Base-by-base conservation (phyloP, 2,113 vertebrate species). In the Bos javanicus region DNA sequence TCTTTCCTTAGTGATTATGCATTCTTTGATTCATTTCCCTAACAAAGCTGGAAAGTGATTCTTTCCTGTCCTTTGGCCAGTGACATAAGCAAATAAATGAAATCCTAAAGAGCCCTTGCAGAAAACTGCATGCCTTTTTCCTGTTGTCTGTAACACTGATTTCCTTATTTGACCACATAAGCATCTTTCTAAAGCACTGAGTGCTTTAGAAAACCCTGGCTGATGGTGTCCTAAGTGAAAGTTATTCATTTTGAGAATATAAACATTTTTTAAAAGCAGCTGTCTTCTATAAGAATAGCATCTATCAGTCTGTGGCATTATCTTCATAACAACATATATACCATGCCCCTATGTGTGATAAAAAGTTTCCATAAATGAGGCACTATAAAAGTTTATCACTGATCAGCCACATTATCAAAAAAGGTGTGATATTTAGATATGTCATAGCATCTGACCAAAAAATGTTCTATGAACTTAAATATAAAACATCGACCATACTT, bases 401-500 rank as follows among this genome's bases (percentile, higher is more conserved):
- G 78, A 78, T 19, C 60, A 84, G 33, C 46, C 52, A 11, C 19
- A 43, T 80, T 26, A 39, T 19, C 52, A 71, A 78, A 46, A 91
- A 16, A 52, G 12, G 13, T 59, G 5, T 81, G 14, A 43, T 83
- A 33, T 36, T 88, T 88, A 81, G 5, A 25, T 43, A 87, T 30
- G 12, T 26, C 23, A 74, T 0, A 74, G 6, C 16, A 48, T 85
- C 23, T 93, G 17, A 43, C 36, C 39, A 12, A 21, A 30, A 52
- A 50, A 57, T 43, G 14, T 78, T 80, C 92, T 94, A 71, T 88
- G 87, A 80, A 76, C 30, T 94, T 96, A 94, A 76, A 64, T 83
- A 87, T 60, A 83, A 76, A 91, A 43, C 15, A 81, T 28, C 11
- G 21, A 54, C 74, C 19, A 33, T 19, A 46, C 33, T 74, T 84